phyloP scores from a whole-genome alignment of 2,113 vertebrate species.

The Piliocolobus tephrosceles region DNA sequence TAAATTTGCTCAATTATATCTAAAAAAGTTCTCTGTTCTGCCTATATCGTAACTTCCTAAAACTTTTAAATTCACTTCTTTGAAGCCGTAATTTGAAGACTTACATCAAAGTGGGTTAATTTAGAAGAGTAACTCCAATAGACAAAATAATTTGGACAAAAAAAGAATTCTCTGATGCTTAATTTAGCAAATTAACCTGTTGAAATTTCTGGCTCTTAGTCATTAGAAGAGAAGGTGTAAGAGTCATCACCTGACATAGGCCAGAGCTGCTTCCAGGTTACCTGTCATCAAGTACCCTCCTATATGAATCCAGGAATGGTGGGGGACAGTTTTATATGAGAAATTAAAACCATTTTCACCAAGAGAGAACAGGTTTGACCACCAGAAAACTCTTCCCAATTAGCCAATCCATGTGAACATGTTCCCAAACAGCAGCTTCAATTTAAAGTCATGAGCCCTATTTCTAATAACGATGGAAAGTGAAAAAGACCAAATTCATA shows the following conservation, averaged over 20 bases:
- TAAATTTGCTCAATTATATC: slow-evolving; percentile 20
- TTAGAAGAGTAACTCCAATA: slow-evolving; percentile 37
- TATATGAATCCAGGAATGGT: not conserved
- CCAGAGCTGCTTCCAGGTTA: not conserved
- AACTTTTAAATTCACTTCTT: slow-evolving; percentile 28
- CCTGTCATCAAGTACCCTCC: not conserved
- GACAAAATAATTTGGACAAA: slow-evolving; percentile 46
- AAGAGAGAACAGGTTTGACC: not conserved
- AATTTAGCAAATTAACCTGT: slow-evolving; percentile 45
- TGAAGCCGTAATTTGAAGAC: not conserved
- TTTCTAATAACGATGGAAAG: not conserved
- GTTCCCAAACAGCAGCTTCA: slow-evolving; percentile 16
- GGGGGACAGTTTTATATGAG: not conserved
- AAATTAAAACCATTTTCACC: not conserved
- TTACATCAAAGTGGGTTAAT: not conserved
- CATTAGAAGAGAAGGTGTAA: not conserved
- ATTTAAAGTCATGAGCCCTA: slow-evolving; percentile 21
- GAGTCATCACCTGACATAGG: not conserved
- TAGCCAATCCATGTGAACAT: not conserved
- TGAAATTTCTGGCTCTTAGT: slow-evolving; percentile 41
- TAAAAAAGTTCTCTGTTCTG: slow-evolving; percentile 29
- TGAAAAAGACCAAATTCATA: slow-evolving; percentile 33
- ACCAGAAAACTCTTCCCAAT: not conserved
- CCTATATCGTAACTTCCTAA: slow-evolving; percentile 45
- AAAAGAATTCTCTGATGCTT: slow-evolving; percentile 40